Evolutionary conservation across 1,140 invertebrate species (phyloP).

Genomic region (Brachionus plicatilis): DNA sequence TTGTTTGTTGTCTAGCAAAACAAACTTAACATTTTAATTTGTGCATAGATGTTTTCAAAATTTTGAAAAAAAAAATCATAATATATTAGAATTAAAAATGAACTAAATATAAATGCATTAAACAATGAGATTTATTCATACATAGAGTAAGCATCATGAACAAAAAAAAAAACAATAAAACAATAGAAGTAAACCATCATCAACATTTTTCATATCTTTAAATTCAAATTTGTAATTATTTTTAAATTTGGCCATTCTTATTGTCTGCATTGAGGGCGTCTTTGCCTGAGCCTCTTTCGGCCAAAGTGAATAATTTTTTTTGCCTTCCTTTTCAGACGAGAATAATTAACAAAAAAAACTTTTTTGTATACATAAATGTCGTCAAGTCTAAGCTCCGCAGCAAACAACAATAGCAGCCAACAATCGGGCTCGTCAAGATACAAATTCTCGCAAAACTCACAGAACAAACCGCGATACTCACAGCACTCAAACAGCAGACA

Average conservation of each 20-base stretch:
- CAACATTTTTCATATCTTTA: neutral
- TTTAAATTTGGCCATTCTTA: neutral
- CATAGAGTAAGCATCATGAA: constrained; percentile 20
- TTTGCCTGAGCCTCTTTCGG: neutral
- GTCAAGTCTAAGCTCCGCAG: neutral
- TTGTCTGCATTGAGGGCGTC: neutral
- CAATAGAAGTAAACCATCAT: neutral
- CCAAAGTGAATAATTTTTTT: neutral
- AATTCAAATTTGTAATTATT: neutral
- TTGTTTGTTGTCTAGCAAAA: neutral
- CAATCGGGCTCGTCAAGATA: neutral
- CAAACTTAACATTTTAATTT: neutral
- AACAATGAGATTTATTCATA: neutral
- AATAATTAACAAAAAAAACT: neutral
- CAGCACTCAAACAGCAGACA: neutral
- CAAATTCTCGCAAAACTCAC: neutral
- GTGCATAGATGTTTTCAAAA: neutral
- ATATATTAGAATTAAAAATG: neutral
- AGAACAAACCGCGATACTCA: neutral
- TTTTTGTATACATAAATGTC: constrained; percentile 19
- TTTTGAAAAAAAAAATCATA: neutral
- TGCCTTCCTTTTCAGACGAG: neutral
- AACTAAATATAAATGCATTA: constrained; percentile 6
- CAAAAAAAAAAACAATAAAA: neutral
- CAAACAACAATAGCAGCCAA: neutral